Evolutionary conservation across 2,797 vertebrate species (phyloP).

Genomic region (Chaunax sp.): DNA sequence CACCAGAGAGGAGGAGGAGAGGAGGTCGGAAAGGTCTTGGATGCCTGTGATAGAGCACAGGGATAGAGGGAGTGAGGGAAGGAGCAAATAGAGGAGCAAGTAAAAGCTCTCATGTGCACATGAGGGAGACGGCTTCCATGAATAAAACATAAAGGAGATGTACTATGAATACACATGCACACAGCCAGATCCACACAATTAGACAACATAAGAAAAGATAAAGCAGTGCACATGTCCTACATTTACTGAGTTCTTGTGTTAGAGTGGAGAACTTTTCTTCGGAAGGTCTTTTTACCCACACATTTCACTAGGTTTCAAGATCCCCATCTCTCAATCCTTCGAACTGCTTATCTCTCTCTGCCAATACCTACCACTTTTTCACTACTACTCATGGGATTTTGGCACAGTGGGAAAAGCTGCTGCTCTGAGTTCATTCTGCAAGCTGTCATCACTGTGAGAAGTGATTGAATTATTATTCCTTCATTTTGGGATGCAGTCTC

Average conservation of each 20-base stretch:
- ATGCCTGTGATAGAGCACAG: constrained; percentile 4
- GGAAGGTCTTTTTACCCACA: constrained; percentile 5
- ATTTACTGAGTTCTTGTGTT: constrained; percentile 42
- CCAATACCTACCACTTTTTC: constrained; percentile 17
- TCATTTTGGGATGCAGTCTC: background rate
- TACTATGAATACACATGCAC: constrained; percentile 1
- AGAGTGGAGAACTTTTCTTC: constrained; percentile 18
- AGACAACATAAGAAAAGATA: constrained; percentile 12
- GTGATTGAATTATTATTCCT: background rate
- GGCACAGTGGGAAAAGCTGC: constrained; percentile 47
- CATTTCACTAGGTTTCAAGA: constrained; percentile 5
- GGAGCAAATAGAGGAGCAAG: constrained; percentile 18
- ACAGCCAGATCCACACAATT: background rate
- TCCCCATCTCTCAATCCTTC: background rate
- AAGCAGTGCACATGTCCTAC: constrained; percentile 38
- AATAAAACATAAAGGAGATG: constrained; percentile 69
- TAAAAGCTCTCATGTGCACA: constrained; percentile 49
- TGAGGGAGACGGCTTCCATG: constrained; percentile 47
- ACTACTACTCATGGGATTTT: constrained; percentile 58
- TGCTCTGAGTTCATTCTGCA: constrained; percentile 56
- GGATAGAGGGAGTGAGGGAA: constrained; percentile 23
- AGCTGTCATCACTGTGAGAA: constrained; percentile 24
- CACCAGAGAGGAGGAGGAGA: constrained; percentile 31
- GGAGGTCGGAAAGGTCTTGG: constrained; percentile 25
- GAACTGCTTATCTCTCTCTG: background rate